Conservation (phyloP, 2,113 vertebrate genomes). For the Leptocoma aspasia region DNA sequence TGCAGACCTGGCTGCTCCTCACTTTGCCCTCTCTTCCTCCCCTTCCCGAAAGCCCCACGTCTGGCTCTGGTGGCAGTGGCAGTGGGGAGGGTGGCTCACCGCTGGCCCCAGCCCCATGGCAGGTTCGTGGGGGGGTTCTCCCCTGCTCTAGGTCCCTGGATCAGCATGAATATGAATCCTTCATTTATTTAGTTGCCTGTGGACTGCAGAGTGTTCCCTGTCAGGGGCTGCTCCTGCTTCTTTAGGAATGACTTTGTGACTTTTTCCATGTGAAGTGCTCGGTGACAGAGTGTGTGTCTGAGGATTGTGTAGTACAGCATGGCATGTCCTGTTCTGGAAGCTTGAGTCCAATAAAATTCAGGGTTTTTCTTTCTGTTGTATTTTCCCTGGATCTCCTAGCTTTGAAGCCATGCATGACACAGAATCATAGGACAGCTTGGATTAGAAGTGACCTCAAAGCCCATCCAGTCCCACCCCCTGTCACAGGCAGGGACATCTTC, state of each 20-base stretch:
- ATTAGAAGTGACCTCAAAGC: not conserved
- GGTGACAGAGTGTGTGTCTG: fast-evolving
- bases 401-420: not conserved
- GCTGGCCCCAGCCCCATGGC: not conserved
- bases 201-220: fast-evolving
- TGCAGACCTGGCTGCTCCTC: not conserved
- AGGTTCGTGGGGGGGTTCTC: fast-evolving
- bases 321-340: fast-evolving
- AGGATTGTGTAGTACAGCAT: fast-evolving
- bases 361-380: not conserved
- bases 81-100: not conserved
- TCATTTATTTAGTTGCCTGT: fast-evolving
- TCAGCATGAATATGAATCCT: fast-evolving
- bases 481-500: not conserved
- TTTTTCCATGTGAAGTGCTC: not conserved
- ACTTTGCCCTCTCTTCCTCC: not conserved
- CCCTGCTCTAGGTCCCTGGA: not conserved
- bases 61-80: fast-evolving
- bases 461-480: not conserved
- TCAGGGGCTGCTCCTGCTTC: not conserved
- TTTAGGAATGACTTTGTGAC: not conserved
- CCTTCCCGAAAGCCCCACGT: fast-evolving
- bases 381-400: not conserved
- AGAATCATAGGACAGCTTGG: not conserved
- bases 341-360: slow-evolving; percentile 25